A percentile compares a stretch with the other conserved stretches of the same genome.
Evolutionary conservation across 2,888 invertebrate species (phyloP).

Genomic region (Megastigmus dorsalis): DNA sequence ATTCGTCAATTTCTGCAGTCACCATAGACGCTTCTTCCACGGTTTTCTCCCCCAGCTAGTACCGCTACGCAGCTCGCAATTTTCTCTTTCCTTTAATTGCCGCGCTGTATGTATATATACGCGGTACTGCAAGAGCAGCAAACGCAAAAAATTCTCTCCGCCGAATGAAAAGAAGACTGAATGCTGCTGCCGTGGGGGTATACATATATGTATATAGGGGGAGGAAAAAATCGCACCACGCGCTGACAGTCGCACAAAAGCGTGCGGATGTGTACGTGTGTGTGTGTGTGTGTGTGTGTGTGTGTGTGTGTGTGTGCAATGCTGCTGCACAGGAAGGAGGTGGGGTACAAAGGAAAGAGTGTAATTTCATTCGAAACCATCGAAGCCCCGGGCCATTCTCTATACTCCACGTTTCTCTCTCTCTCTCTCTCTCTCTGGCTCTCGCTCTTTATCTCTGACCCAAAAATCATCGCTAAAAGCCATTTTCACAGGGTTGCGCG

Average conservation of each 20-base stretch:
- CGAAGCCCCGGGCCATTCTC: neutral
- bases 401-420: too few species aligned
- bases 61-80: neutral
- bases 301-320: too few species aligned
- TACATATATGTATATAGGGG: neutral
- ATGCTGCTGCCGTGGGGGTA: too few species aligned
- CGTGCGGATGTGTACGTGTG: too few species aligned
- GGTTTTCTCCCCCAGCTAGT: neutral
- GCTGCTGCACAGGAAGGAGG: too few species aligned
- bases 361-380: slow-evolving; percentile 38
- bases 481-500: slow-evolving; percentile 1
- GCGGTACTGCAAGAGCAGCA: neutral
- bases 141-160: neutral
- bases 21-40: neutral
- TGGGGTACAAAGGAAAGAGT: too few species aligned
- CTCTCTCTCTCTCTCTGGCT: too few species aligned
- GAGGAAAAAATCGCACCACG: too few species aligned
- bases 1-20: slow-evolving; percentile 23
- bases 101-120: neutral
- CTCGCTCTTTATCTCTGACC: too few species aligned
- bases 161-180: slow-evolving; percentile 22
- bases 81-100: slow-evolving; percentile 19
- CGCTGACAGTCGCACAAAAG: slow-evolving; percentile 35
- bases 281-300: too few species aligned
- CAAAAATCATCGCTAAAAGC: slow-evolving; percentile 49